A percentile compares a stretch with the other conserved stretches of the same genome.
Conservation (phyloP, 2,113 vertebrate genomes). For the Alethe diademata region DNA sequence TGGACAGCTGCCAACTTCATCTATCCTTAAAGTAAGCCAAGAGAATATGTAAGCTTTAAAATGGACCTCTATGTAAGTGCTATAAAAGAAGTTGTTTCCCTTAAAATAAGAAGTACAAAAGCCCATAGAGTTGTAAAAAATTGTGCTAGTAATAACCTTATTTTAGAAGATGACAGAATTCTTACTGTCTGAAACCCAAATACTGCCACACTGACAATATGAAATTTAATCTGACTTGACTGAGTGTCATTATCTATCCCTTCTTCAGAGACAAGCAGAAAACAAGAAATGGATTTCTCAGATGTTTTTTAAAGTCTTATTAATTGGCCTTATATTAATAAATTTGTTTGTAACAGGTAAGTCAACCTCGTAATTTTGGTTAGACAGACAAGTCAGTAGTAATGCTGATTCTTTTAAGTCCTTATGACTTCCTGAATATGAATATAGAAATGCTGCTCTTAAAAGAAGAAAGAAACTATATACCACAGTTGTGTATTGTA, state of each 20-base stretch:
- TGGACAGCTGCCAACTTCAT: conserved; percentile 25
- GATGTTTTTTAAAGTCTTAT: background rate
- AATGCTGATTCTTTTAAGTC: background rate
- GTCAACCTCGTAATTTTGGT: background rate
- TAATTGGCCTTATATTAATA: background rate
- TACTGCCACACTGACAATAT: background rate
- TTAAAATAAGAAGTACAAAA: conserved; percentile 13
- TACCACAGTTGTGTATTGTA: background rate
- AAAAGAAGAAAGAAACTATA: background rate
- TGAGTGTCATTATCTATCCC: background rate
- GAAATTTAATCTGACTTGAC: background rate
- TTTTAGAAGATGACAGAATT: conserved; percentile 1
- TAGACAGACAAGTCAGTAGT: background rate
- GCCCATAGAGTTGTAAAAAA: background rate
- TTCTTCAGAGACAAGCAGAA: background rate
- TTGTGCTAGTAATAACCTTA: background rate
- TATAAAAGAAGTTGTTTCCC: conserved; percentile 9
- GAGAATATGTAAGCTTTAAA: conserved; percentile 16
- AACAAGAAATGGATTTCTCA: background rate
- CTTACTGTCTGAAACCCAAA: conserved; percentile 34
- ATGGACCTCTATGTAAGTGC: background rate
- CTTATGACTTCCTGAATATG: background rate
- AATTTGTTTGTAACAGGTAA: background rate
- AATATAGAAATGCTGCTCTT: background rate
- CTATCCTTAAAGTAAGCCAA: background rate